Base-by-base conservation (phyloP, 1,140 invertebrate genomes). In the Dreissena rostriformis region DNA sequence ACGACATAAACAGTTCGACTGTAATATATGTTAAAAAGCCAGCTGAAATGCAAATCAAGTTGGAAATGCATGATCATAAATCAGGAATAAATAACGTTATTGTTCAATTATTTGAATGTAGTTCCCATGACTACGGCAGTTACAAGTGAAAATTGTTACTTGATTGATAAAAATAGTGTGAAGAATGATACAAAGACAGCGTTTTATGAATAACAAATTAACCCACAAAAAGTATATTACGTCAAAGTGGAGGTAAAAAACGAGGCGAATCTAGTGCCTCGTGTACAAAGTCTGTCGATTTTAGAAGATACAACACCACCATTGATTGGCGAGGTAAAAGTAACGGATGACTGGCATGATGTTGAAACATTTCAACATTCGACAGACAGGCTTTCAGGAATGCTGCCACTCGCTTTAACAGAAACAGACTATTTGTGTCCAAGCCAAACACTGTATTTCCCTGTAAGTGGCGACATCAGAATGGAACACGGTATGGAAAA, bases 241-340 rank as follows among this genome's bases (percentile, higher is more conserved):
- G 49, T 76, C 63, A 29, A 28, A 26, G 6, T 76, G n/a, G 29
- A 26, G 10, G 53, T 29, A 14, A 63, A 15, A 76, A 76, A 76
- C 29, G 28, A 28, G 26, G 73, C 73, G 17, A 63, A 76, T 15
- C 39, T 76, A 22, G 22, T 12, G 8, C 57, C 17, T 26, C 26
- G 22, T 19, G 8, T 17, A 26, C n/a, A 7, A 29, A 76, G n/a
- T 63, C 17, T n/a, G 17, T 19, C 57, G 5, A 76, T 63, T 19
- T 63, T 76, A 2, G 8, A 61, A 15, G 73, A 76, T 26, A 63
- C 8, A 12, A 26, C 17, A 1, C 7, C 14, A 15, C 26, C 73
- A 28, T 28, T 8, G 19, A 26, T n/a, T 15, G 73, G 73, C 39
- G 6, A 26, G 7, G 57, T 76, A 7, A 76, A 76, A 22, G 1